A percentile compares a stretch with the other conserved stretches of the same genome.
These are phyloP conservation scores for Tetranychus cinnabarinus DNA, from an alignment of 1,140 invertebrate species.

Conservation along the genomic window DNA sequence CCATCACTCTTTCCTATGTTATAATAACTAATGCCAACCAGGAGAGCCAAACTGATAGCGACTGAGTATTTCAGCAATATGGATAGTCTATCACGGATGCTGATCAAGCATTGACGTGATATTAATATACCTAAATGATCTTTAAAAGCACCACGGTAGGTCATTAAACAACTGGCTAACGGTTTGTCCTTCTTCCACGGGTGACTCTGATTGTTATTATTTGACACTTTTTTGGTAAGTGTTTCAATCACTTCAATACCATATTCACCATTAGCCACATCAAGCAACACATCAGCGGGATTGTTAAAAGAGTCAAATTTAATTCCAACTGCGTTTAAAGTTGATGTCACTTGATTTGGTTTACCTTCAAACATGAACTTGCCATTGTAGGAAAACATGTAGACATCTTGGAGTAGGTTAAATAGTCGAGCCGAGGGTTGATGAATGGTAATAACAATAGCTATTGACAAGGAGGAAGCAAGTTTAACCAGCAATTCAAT, in stretches of 20 bases:
- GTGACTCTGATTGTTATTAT: too few relatives aligned
- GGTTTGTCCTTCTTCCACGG: too few relatives aligned
- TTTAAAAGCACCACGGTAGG: not conserved
- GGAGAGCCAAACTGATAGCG: not conserved
- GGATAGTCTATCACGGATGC: not conserved
- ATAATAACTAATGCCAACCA: not conserved
- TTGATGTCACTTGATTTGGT: not conserved
- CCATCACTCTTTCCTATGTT: not conserved
- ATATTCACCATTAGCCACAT: not conserved
- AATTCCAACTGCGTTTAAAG: not conserved
- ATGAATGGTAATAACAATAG: constrained; percentile 3
- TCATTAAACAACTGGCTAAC: too few relatives aligned
- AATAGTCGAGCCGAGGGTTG: constrained; percentile 3
- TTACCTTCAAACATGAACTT: not conserved
- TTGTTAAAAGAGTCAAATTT: not conserved
- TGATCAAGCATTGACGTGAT: not conserved
- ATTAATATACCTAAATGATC: not conserved
- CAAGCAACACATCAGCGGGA: constrained; percentile 2
- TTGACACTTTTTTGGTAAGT: not conserved
- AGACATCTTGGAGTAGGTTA: not conserved
- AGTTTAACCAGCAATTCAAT: not conserved
- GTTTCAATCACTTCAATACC: not conserved
- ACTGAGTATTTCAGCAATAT: not conserved
- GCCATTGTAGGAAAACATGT: not conserved
- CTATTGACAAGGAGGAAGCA: not conserved